These are phyloP conservation scores for Puntigrus tetrazona DNA, from an alignment of 2,113 vertebrate species.

Conservation along the genomic window DNA sequence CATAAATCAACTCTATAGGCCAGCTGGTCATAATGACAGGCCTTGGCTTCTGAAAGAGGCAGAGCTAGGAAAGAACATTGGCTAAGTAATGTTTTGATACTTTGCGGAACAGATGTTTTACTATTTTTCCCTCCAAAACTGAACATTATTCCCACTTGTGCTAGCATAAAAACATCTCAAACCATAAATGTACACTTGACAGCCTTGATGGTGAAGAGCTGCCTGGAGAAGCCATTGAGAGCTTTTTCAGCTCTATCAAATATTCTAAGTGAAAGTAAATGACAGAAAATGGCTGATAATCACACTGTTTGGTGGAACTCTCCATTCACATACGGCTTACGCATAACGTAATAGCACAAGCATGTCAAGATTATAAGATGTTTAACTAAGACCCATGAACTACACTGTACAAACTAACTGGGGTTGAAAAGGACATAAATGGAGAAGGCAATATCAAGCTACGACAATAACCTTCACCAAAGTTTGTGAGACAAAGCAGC, in stretches of 20 bases:
- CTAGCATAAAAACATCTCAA: slow-evolving; percentile 32
- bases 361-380: neutral
- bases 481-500: slow-evolving; percentile 10
- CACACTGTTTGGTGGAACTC: neutral
- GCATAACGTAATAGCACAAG: neutral
- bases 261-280: neutral
- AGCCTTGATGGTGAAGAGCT: neutral
- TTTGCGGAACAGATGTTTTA: slow-evolving; percentile 45
- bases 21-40: slow-evolving; percentile 45
- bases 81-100: slow-evolving; percentile 26
- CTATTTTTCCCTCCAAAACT: slow-evolving; percentile 30
- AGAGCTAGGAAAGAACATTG: slow-evolving; percentile 2
- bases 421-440: neutral
- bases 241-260: neutral
- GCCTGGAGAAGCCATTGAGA: neutral
- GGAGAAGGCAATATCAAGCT: neutral
- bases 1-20: slow-evolving; percentile 50
- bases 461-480: neutral
- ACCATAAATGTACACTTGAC: neutral
- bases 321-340: neutral
- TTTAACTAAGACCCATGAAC: neutral
- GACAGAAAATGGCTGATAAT: slow-evolving; percentile 18
- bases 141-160: slow-evolving; percentile 26
- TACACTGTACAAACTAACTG: slow-evolving; percentile 5
- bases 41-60: slow-evolving; percentile 18